These are phyloP conservation scores for Drosophila cracens DNA, from an alignment of 2,888 invertebrate species.

Conservation along the genomic window DNA sequence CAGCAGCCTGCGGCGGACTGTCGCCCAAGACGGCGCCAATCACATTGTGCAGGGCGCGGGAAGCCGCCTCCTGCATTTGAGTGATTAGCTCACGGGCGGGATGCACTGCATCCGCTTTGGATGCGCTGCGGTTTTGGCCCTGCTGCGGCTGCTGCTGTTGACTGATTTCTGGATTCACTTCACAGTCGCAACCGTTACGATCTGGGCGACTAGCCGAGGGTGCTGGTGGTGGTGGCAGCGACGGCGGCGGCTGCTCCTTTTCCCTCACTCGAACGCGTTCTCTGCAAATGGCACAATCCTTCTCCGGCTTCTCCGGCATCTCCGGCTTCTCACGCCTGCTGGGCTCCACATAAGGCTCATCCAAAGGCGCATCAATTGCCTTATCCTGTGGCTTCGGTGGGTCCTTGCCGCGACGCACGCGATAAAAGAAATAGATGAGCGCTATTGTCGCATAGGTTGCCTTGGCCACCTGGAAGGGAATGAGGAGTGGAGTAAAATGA, in stretches of 20 bases:
- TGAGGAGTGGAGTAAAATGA: neutral
- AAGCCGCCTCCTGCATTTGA: conserved; percentile 59
- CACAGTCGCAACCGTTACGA: conserved; percentile 59
- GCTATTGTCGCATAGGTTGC: conserved; percentile 75
- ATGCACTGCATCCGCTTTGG: conserved; percentile 30
- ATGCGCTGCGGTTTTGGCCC: neutral
- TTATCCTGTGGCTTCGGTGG: neutral
- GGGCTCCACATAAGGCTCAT: neutral
- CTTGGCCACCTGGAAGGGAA: conserved; percentile 64
- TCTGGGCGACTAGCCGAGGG: neutral
- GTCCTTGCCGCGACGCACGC: conserved; percentile 42
- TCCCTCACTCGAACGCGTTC: conserved; percentile 36
- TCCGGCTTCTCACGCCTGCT: neutral
- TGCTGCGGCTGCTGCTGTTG: neutral
- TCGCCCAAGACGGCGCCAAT: conserved; percentile 47
- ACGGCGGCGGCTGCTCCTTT: conserved; percentile 33
- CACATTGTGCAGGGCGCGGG: conserved; percentile 47
- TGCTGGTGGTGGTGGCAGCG: conserved; percentile 25
- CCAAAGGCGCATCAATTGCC: neutral
- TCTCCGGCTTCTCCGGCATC: conserved; percentile 24
- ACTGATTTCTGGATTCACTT: conserved; percentile 24
- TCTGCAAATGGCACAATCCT: conserved; percentile 54
- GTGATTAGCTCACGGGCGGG: conserved; percentile 50
- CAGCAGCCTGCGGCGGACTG: neutral
- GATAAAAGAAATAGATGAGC: conserved; percentile 67